phyloP scores from a whole-genome alignment of 2,113 vertebrate genomes.

The Recurvirostra avosetta region DNA sequence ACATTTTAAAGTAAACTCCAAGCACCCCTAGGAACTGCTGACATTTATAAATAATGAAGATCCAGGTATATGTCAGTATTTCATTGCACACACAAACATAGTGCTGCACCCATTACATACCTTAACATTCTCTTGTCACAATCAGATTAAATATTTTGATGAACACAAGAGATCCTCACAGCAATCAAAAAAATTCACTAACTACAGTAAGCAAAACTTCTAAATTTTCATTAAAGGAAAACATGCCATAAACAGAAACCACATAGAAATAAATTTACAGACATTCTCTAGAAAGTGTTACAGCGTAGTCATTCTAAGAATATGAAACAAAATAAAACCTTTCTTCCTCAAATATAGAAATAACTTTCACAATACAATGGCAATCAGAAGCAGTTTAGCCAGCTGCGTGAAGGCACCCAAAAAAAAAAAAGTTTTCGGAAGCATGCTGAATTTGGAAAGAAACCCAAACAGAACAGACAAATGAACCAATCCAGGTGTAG shows the following conservation, averaged over 20 bases:
- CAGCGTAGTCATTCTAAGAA: neutral
- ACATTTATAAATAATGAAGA: neutral
- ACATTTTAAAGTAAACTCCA: neutral
- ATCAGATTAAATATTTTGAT: neutral
- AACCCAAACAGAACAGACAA: neutral
- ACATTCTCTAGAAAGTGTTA: neutral
- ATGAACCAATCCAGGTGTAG: neutral
- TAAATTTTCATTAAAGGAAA: neutral
- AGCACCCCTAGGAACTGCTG: neutral
- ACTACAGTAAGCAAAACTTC: neutral
- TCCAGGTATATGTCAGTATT: neutral
- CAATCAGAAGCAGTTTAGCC: neutral
- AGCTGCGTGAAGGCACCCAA: neutral
- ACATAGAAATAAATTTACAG: neutral
- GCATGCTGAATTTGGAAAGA: neutral
- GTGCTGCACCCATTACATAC: neutral
- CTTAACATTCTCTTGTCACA: neutral
- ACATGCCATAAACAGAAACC: neutral
- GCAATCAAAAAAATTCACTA: neutral
- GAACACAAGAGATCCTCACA: neutral
- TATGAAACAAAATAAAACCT: neutral
- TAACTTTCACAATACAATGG: neutral
- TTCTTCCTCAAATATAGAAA: neutral
- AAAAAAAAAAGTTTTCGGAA: neutral
- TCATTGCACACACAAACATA: rapidly evolving